Conservation (phyloP, 2,888 invertebrate genomes). For the Meandrusa payeni region DNA sequence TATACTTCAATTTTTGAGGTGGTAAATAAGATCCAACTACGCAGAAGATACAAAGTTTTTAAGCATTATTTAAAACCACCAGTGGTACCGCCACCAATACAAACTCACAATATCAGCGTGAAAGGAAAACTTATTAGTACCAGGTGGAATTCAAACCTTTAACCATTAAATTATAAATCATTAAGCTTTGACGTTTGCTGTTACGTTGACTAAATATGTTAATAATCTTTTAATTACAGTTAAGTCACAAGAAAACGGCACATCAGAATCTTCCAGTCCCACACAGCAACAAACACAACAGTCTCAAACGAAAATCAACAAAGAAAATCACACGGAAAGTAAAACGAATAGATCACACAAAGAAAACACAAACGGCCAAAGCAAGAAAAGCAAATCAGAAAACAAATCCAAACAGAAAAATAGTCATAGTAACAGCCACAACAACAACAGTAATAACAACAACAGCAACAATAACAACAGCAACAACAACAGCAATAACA, state of each 20-base stretch:
- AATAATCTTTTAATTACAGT: no score
- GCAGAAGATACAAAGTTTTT: no score
- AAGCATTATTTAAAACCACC: no score
- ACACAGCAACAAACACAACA: constrained; percentile 52
- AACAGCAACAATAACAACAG: neutral
- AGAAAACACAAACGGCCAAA: constrained; percentile 69
- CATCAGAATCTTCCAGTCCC: constrained; percentile 75
- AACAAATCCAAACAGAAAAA: constrained; percentile 77
- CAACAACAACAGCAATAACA: constrained; percentile 1
- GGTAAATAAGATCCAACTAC: no score
- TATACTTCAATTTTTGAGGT: no score
- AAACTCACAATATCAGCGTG: no score
- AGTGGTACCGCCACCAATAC: no score
- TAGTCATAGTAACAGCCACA: constrained; percentile 41
- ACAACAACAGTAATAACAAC: neutral
- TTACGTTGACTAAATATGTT: no score
- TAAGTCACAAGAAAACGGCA: constrained; percentile 77
- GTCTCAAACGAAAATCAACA: constrained; percentile 72
- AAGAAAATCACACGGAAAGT: constrained; percentile 64
- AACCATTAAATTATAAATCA: no score
- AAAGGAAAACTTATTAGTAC: no score
- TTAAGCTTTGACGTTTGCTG: no score
- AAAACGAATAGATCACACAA: constrained; percentile 66
- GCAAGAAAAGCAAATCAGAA: constrained; percentile 68
- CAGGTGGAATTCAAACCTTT: no score